Percentiles rank a stretch among this genome's conserved stretches.
Evolutionary conservation across 2,888 invertebrate genomes (phyloP).

Genomic region (Acrobasis repandana): DNA sequence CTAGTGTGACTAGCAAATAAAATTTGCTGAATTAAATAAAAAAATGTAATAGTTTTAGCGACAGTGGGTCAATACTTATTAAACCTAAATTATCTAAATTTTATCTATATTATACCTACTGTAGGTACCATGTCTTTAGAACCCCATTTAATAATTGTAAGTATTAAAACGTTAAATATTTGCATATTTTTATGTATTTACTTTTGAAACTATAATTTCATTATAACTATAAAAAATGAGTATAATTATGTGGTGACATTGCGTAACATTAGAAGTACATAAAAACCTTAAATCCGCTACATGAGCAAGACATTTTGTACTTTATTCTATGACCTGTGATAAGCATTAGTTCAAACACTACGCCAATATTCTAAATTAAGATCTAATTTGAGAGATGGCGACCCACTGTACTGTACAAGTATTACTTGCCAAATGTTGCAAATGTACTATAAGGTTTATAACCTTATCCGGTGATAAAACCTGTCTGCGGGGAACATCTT

Average conservation of each 20-base stretch:
- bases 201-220: constrained; percentile 56
- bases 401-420: constrained; percentile 53
- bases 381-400: constrained; percentile 59
- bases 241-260: constrained; percentile 61
- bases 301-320: constrained; percentile 79
- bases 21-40: constrained; percentile 70
- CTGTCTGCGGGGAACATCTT: background rate
- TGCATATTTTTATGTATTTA: constrained; percentile 48
- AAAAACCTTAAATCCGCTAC: constrained; percentile 71
- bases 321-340: constrained; percentile 51
- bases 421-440: constrained; percentile 44
- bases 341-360: constrained; percentile 47
- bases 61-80: constrained; percentile 72
- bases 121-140: constrained; percentile 62
- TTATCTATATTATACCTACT: constrained; percentile 60
- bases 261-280: constrained; percentile 53
- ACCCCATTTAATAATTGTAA: constrained; percentile 54
- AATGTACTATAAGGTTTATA: constrained; percentile 36
- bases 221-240: constrained; percentile 64
- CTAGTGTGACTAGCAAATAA: constrained; percentile 80
- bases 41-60: constrained; percentile 64
- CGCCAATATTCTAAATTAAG: constrained; percentile 54
- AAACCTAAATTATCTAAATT: constrained; percentile 56
- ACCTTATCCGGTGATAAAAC: background rate
- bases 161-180: constrained; percentile 49